phyloP scores from a whole-genome alignment of 1,140 invertebrate species.

The Cherax destructor region DNA sequence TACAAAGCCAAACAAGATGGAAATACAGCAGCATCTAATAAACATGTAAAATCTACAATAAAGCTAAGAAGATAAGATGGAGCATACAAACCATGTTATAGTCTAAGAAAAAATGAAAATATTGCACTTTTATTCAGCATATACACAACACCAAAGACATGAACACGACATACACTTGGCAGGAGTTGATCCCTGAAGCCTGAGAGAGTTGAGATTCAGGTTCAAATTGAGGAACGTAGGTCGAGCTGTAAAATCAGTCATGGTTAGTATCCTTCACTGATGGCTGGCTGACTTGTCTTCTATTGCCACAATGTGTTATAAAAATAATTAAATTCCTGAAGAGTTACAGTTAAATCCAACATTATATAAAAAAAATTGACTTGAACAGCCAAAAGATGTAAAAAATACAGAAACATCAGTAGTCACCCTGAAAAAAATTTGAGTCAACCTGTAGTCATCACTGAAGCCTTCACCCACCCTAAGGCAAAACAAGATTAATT shows the following conservation, averaged over 20 bases:
- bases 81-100: slow-evolving; percentile 35
- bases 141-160: slow-evolving; percentile 70
- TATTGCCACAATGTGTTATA: not conserved
- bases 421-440: not conserved
- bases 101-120: slow-evolving; percentile 1
- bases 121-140: slow-evolving; percentile 2
- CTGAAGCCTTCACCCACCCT: not conserved
- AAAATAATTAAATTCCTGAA: not conserved
- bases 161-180: slow-evolving; percentile 78
- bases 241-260: slow-evolving; percentile 87
- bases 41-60: not conserved
- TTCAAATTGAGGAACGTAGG: slow-evolving; percentile 97
- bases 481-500: not conserved
- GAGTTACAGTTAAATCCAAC: not conserved
- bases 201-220: slow-evolving; percentile 92
- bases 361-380: not conserved
- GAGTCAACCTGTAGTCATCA: not conserved
- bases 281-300: not conserved
- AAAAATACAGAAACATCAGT: not conserved
- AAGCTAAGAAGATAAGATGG: slow-evolving; percentile 19
- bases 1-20: slow-evolving; percentile 12
- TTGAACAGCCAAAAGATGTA: not conserved
- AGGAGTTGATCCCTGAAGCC: slow-evolving; percentile 87
- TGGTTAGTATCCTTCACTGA: slow-evolving; percentile 37
- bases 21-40: not conserved